Percentiles rank a stretch among this genome's conserved stretches.
Evolutionary conservation across 2,113 vertebrate genomes (phyloP).

Genomic region (Ameiurus melas): DNA sequence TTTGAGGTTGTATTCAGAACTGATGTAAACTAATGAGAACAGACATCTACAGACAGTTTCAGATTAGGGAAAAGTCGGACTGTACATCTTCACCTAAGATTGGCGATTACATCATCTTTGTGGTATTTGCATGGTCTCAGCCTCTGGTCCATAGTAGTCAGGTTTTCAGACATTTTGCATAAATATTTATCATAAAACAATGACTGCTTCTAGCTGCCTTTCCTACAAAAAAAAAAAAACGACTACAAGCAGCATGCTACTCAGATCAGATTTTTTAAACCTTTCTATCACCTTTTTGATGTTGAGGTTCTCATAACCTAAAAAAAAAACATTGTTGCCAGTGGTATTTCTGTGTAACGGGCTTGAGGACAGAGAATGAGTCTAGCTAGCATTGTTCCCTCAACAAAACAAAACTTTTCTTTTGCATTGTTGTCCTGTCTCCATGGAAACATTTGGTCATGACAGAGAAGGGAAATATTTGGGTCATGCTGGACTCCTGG

Average conservation of each 20-base stretch:
- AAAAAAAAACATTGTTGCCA: neutral
- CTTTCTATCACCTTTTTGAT: neutral
- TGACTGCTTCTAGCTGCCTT: neutral
- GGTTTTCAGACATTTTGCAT: conserved; percentile 1
- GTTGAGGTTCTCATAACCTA: neutral
- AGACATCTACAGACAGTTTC: conserved; percentile 10
- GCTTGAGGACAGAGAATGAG: conserved; percentile 33
- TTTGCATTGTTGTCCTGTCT: conserved; percentile 60
- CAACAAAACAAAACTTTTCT: conserved; percentile 52
- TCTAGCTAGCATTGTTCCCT: conserved; percentile 55
- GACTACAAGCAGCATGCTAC: neutral
- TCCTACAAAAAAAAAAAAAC: neutral
- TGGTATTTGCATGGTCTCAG: conserved; percentile 41
- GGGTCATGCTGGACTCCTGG: conserved; percentile 46
- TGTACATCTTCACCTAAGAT: conserved; percentile 23
- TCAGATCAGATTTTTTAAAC: neutral
- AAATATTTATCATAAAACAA: conserved; percentile 23
- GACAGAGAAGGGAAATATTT: conserved; percentile 49
- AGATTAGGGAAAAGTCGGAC: neutral
- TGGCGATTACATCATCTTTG: conserved; percentile 35
- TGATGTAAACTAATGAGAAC: neutral
- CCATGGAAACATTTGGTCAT: conserved; percentile 57
- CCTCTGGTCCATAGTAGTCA: neutral
- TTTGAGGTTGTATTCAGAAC: neutral
- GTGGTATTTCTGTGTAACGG: conserved; percentile 11